These are phyloP conservation scores for Carcina quercana DNA, from an alignment of 2,888 invertebrate species.

Conservation along the genomic window DNA sequence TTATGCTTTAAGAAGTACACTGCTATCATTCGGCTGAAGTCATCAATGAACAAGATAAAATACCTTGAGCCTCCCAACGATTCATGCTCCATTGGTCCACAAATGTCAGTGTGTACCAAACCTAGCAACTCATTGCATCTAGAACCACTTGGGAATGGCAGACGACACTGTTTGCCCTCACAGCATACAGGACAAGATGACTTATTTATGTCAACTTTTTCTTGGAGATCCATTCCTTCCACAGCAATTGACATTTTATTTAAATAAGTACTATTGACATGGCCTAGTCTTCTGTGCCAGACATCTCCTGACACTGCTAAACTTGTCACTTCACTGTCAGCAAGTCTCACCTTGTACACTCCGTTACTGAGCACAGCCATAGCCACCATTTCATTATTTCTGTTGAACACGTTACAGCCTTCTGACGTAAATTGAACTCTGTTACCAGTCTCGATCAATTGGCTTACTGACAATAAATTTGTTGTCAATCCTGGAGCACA, in stretches of 20 bases:
- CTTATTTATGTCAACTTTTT: slow-evolving; percentile 8
- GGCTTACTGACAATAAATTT: slow-evolving; percentile 20
- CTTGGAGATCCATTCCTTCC: slow-evolving; percentile 1
- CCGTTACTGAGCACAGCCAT: slow-evolving; percentile 11
- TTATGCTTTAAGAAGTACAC: no score
- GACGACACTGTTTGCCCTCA: slow-evolving; percentile 17
- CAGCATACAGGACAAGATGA: slow-evolving; percentile 14
- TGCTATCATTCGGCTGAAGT: no score
- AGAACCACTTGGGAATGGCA: slow-evolving; percentile 15
- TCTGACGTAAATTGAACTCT: slow-evolving; percentile 6
- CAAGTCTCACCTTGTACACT: slow-evolving; percentile 12
- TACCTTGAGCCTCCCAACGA: no score
- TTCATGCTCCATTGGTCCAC: no score
- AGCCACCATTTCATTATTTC: slow-evolving; percentile 8
- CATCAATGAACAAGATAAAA: no score
- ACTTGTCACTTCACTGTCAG: no score
- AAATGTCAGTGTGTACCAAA: no score
- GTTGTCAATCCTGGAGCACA: slow-evolving; percentile 19
- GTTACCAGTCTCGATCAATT: slow-evolving; percentile 15
- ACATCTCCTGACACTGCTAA: no score
- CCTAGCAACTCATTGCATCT: no score
- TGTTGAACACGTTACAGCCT: slow-evolving; percentile 11
- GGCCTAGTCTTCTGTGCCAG: neutral
- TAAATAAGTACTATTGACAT: neutral
- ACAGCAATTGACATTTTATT: neutral